Evolutionary conservation across 2,113 vertebrate species (phyloP), one percentile per base, ranked within the genome.

Genomic region (Rhinolophus ferrumequinum): DNA sequence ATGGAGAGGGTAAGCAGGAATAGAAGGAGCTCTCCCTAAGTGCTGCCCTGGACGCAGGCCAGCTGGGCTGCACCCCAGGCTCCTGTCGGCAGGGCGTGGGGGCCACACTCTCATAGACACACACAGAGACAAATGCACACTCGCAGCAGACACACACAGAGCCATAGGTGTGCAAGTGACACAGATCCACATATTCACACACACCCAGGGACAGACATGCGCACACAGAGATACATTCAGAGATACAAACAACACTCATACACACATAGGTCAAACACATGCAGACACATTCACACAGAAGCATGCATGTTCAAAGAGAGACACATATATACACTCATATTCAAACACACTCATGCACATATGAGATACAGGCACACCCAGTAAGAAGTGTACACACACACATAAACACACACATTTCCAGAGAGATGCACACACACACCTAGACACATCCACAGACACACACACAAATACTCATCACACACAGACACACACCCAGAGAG

Each of bases 11-110:
- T 0, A 1, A 0, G 64, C 8, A 5, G 30, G 79, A 24, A 26
- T 0, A 15, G 81, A 30, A 58, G 75, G 19, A 8, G 28, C 8
- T 2, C 2, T 19, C 58, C 79, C n/a, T 4, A 0, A 1, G 35
- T 1, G 2, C 8, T 11, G 44, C 22, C 70, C 58, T 15, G 52
- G 47, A 22, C 9, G 5, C 69, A 8, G 28, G 22, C 67, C 30
- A 4, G 54, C 12, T 5, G 21, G 64, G 10, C 47, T 15, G 38
- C 4, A 58, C 16, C 41, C 54, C n/a, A 13, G 50, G 44, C 58
- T 73, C 22, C 94, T 58, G 41, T 38, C 0, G 2, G 64, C 11
- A 8, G 35, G 56, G 44, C 0, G 6, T 44, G 28, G 28, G 13
- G n/a, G 64, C 8, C 1, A 19, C 67, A 13, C 30, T 8, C 41